Conservation (phyloP, 2,888 invertebrate species). For the Coremacera marginata region DNA sequence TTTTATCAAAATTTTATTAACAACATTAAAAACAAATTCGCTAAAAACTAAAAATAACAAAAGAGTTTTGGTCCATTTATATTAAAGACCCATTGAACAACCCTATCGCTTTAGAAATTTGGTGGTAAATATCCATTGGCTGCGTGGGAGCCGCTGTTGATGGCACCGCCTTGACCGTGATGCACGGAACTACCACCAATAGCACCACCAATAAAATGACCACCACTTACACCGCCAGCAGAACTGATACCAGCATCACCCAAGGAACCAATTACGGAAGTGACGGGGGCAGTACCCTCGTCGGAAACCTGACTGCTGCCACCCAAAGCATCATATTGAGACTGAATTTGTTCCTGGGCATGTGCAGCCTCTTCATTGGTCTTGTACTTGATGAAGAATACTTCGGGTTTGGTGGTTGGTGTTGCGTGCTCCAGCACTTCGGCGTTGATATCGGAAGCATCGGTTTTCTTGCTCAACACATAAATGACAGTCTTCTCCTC, state of each 20-base stretch:
- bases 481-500: slow-evolving; percentile 70
- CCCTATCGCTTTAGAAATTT: slow-evolving; percentile 55
- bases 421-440: slow-evolving; percentile 62
- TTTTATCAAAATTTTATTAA: slow-evolving; percentile 2
- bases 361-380: slow-evolving; percentile 67
- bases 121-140: slow-evolving; percentile 65
- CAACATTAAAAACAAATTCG: slow-evolving; percentile 26
- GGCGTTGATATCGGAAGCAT: slow-evolving; percentile 62
- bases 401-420: slow-evolving; percentile 68
- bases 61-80: background rate
- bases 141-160: slow-evolving; percentile 41
- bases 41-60: slow-evolving; percentile 41
- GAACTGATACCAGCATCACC: slow-evolving; percentile 44
- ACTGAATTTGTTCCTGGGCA: slow-evolving; percentile 68
- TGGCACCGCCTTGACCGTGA: slow-evolving; percentile 4
- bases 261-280: slow-evolving; percentile 66
- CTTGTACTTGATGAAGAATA: slow-evolving; percentile 70
- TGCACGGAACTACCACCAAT: slow-evolving; percentile 17
- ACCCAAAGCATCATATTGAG: slow-evolving; percentile 67
- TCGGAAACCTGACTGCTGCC: slow-evolving; percentile 66
- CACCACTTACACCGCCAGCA: slow-evolving; percentile 21
- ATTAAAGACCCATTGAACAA: slow-evolving; percentile 39
- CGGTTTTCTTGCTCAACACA: slow-evolving; percentile 67
- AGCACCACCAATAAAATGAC: slow-evolving; percentile 44
- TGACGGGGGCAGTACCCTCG: slow-evolving; percentile 66